Evolutionary conservation across 2,113 vertebrate species (phyloP).

Genomic region (Rynchops niger): DNA sequence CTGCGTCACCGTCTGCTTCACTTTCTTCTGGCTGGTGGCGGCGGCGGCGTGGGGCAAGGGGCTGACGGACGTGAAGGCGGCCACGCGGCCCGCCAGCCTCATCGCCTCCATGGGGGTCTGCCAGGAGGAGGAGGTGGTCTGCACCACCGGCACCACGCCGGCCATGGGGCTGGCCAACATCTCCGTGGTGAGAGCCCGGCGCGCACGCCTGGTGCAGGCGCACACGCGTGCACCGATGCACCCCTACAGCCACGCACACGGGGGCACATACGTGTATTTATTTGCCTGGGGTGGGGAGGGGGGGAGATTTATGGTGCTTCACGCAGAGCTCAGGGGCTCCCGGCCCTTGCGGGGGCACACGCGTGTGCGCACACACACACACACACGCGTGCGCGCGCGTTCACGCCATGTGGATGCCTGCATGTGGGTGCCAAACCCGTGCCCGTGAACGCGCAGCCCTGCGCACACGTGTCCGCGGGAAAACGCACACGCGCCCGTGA

Average conservation of each 20-base stretch:
- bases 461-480: rapidly evolving
- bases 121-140: neutral
- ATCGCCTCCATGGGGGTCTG: constrained; percentile 63
- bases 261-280: neutral
- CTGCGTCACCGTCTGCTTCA: constrained; percentile 82
- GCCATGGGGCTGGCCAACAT: constrained; percentile 89
- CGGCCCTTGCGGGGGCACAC: neutral
- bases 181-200: constrained; percentile 90
- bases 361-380: rapidly evolving
- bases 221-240: rapidly evolving
- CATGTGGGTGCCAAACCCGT: rapidly evolving
- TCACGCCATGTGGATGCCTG: too few species aligned
- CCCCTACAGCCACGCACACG: rapidly evolving
- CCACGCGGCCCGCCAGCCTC: constrained; percentile 78
- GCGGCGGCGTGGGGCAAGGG: constrained; percentile 94
- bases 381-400: rapidly evolving
- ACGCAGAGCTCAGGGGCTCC: neutral
- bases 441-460: rapidly evolving
- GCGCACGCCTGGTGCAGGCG: neutral
- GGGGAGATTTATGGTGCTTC: neutral
- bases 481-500: neutral
- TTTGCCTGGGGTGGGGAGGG: too few species aligned
- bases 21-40: constrained; percentile 91
- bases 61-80: constrained; percentile 84
- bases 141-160: constrained; percentile 69